phyloP scores from a whole-genome alignment of 2,797 vertebrate species.

The Clarias laeviceps region DNA sequence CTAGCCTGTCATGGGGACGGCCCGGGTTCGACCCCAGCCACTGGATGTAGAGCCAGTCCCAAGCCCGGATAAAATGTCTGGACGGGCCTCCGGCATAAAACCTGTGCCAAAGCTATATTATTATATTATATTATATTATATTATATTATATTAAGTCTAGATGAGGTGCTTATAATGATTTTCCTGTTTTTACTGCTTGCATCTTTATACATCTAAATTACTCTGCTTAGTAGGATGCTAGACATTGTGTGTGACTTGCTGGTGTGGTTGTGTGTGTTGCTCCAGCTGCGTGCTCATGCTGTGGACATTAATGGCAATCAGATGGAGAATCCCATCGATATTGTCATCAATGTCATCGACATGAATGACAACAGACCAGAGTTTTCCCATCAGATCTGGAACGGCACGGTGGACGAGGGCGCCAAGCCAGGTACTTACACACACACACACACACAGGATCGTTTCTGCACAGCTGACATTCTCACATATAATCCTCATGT shows the following conservation, averaged over 20 bases:
- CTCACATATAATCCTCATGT: constrained; percentile 10
- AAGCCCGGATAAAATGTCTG: too few species aligned
- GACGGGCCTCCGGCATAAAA: too few species aligned
- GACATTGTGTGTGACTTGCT: background rate
- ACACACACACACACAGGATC: background rate
- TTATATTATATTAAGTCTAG: background rate
- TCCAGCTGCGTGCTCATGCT: constrained; percentile 90
- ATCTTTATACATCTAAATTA: background rate
- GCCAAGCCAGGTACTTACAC: constrained; percentile 87
- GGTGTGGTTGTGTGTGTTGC: constrained; percentile 34
- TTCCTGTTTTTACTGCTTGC: background rate
- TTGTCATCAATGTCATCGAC: constrained; percentile 96
- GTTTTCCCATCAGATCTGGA: constrained; percentile 91
- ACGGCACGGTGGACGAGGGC: constrained; percentile 93
- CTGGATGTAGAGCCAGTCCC: too few species aligned
- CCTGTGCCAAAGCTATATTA: background rate
- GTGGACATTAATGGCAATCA: constrained; percentile 98
- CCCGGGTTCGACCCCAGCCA: too few species aligned
- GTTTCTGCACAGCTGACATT: constrained; percentile 1
- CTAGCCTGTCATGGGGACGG: too few species aligned
- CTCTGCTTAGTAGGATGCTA: background rate
- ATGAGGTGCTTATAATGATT: background rate
- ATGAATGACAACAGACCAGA: constrained; percentile 97
- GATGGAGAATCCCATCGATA: constrained; percentile 98
- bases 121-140: constrained; percentile 18